phyloP scores from a whole-genome alignment of 2,888 invertebrate genomes.

The Leuctra nigra region DNA sequence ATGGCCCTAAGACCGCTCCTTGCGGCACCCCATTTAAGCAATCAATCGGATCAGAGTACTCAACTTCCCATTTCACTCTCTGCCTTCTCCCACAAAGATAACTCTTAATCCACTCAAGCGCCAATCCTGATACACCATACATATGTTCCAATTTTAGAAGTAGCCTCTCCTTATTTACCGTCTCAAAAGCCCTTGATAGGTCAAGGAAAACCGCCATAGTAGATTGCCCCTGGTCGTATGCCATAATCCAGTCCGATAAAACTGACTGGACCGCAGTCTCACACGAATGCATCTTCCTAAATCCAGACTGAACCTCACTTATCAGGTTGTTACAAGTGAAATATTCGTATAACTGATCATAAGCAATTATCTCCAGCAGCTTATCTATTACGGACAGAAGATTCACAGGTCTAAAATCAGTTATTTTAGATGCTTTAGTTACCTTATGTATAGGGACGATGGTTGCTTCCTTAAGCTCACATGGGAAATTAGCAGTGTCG shows the following conservation, averaged over 20 bases:
- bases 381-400: background rate
- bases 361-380: background rate
- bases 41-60: background rate
- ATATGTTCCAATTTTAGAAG: constrained; percentile 14
- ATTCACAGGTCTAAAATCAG: background rate
- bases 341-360: background rate
- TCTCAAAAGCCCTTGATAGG: constrained; percentile 26
- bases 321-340: constrained; percentile 23
- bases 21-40: background rate
- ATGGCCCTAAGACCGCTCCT: background rate
- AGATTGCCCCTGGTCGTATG: constrained; percentile 18
- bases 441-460: background rate
- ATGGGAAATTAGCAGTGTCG: background rate
- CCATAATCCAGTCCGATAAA: constrained; percentile 22
- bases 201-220: constrained; percentile 27
- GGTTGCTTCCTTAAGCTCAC: background rate
- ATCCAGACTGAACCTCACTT: constrained; percentile 25
- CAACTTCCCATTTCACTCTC: background rate
- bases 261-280: constrained; percentile 24
- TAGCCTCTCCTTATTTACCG: constrained; percentile 21
- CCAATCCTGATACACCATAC: constrained; percentile 13
- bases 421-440: background rate
- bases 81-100: constrained; percentile 17
- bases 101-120: constrained; percentile 19
- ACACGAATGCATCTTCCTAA: constrained; percentile 26